phyloP scores from a whole-genome alignment of 2,888 invertebrate genomes.

The Ophion obscuratus region DNA sequence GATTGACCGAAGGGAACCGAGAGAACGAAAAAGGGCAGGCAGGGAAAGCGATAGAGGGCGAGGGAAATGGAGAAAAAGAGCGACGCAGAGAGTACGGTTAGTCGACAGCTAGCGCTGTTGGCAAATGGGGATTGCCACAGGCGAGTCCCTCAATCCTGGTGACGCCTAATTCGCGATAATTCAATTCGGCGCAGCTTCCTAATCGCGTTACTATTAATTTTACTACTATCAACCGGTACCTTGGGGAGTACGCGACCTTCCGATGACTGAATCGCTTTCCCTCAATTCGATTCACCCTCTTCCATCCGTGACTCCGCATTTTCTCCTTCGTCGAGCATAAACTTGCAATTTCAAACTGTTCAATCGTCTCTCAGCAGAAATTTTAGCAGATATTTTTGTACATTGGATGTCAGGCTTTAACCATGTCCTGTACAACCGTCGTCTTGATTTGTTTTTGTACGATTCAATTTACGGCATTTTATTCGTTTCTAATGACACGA shows the following conservation, averaged over 20 bases:
- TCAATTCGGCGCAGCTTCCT: constrained; percentile 65
- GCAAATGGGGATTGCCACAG: constrained; percentile 39
- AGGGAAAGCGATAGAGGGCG: background rate
- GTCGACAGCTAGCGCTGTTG: constrained; percentile 34
- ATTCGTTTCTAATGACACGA: background rate
- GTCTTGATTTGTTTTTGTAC: background rate
- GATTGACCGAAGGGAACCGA: constrained; percentile 43
- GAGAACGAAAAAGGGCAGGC: background rate
- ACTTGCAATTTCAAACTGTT: background rate
- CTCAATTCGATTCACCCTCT: constrained; percentile 19
- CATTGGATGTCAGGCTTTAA: background rate
- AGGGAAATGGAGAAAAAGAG: constrained; percentile 14
- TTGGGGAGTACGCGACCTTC: constrained; percentile 29
- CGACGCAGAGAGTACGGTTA: constrained; percentile 5
- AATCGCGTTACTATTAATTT: constrained; percentile 71
- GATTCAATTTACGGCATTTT: background rate
- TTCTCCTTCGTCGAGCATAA: background rate
- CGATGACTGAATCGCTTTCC: constrained; percentile 50
- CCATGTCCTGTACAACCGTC: background rate
- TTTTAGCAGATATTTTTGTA: background rate
- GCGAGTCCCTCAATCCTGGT: constrained; percentile 42
- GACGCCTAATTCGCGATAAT: constrained; percentile 70
- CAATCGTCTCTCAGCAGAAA: background rate
- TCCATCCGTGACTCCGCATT: background rate
- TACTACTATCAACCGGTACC: constrained; percentile 60